Base-by-base conservation (phyloP, 2,113 vertebrate species). In the Vireo altiloquus region DNA sequence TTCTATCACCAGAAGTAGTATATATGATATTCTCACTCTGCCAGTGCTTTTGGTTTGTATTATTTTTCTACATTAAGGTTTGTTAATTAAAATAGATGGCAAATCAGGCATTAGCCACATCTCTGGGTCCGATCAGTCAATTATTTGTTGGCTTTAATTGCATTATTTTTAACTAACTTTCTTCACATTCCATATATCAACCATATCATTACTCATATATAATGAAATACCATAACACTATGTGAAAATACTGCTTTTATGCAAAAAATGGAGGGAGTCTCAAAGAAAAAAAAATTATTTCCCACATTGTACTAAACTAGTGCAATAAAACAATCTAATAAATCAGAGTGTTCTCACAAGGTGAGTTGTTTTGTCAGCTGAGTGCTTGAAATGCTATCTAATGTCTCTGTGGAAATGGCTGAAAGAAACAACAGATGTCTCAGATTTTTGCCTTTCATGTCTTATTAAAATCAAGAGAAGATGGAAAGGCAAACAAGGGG, bases 301-400 rank as follows among this genome's bases (percentile, higher is more conserved):
- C 15, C 44, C 60, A 35, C n/a, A 30, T 66, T 54, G 37, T 65
- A 57, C 23, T 63, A 76, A 95, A 60, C 16, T 27, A 80, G 37
- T 27, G 52, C 68, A 83, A 23, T 92, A 18, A 71, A 93, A 49
- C 69, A 75, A 71, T 83, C 33, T 87, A 80, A 72, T 83, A 90
- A 96, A 77, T 72, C 42, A 24, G n/a, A 82, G 54, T 52, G 82
- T 93, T 95, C 88, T 96, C 90, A 74, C 93, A 89, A 89, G 88
- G 79, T 87, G 82, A 94, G 49, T 89, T 96, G 86, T 92, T 97
- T 93, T 91, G 90, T 95, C 95, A 93, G 69, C 9, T 87, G 83
- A 94, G 69, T 92, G 92, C 92, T 89, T 96, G 94, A 96, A 96
- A 96, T 89, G 74, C 92, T 96, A 91, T 91, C 95, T 96, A 96